Evolutionary conservation across 2,797 vertebrate genomes (phyloP), one percentile per base, ranked within the genome.

Genomic region (Oreonectes daqikongensis): DNA sequence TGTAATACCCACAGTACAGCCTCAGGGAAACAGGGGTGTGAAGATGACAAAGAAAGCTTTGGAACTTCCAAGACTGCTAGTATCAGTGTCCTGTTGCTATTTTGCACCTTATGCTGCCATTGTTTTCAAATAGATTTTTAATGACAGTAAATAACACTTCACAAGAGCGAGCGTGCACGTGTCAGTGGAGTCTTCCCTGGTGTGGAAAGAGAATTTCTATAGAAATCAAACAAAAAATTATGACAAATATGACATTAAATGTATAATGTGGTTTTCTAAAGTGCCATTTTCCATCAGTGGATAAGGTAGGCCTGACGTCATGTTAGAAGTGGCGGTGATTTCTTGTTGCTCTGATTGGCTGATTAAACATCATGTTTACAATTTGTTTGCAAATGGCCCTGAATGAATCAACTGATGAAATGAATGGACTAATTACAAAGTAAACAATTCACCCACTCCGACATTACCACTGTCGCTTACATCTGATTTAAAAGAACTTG

Each of bases 51-150:
- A 11, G 10, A 38, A 61, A 59, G 20, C 53, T n/a, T 57, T 20
- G 15, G 24, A 40, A 53, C 76, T 66, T 35, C 5, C 22, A 57
- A 50, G 60, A 74, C 14, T 12, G 50, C 22, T 30, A 14, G 28
- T 78, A 61, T 78, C 44, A 48, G 70, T 74, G 60, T 66, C 42
- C 64, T 57, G 66, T 50, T 50, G 42, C 72, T 60, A n/a, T 46
- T 18, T 48, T 68, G 65, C 73, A 72, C 32, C 10, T 15, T 35
- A 67, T 64, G 46, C 20, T 53, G 32, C 72, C 74, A 69, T 81
- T 57, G 48, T 79, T 79, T 69, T 79, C 42, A 59, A 72, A 81
- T 81, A 48, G 60, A 72, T 55, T 84, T 81, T 81, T 84, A 81
- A 84, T 79, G 79, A 52, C 66, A 68, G 46, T 52, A 68, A 75